phyloP scores from a whole-genome alignment of 2,888 invertebrate genomes.

The Pseudoips prasinana region DNA sequence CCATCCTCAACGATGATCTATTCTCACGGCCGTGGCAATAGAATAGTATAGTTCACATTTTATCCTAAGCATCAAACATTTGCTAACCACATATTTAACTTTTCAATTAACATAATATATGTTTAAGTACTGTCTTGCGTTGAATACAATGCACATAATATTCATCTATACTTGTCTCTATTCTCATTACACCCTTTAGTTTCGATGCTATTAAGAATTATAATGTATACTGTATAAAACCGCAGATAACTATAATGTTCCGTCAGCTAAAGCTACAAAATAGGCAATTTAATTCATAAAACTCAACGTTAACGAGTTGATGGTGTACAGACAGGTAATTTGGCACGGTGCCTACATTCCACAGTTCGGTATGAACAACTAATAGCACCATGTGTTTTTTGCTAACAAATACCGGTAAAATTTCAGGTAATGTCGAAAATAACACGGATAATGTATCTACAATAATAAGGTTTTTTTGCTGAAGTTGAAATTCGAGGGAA shows the following conservation, averaged over 20 bases:
- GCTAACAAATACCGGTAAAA: slow-evolving; percentile 46
- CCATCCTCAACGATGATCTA: too few relatives aligned
- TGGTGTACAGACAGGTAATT: slow-evolving; percentile 54
- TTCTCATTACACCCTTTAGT: slow-evolving; percentile 15
- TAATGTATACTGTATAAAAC: slow-evolving; percentile 12
- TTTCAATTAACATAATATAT: slow-evolving; percentile 38
- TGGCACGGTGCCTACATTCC: slow-evolving; percentile 69
- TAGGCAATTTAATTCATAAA: slow-evolving; percentile 56
- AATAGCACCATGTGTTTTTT: slow-evolving; percentile 55
- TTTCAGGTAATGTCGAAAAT: slow-evolving; percentile 57
- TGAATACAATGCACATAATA: slow-evolving; percentile 26
- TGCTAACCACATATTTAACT: slow-evolving; percentile 39
- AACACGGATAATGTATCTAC: slow-evolving; percentile 36
- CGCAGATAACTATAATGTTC: slow-evolving; percentile 17
- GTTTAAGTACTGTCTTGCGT: slow-evolving; percentile 22
- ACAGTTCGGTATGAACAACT: slow-evolving; percentile 44
- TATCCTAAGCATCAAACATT: slow-evolving; percentile 44
- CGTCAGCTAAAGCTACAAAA: slow-evolving; percentile 32
- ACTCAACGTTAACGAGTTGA: slow-evolving; percentile 48
- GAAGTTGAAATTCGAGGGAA: slow-evolving; percentile 15
- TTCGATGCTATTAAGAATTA: slow-evolving; percentile 13
- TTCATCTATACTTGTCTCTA: slow-evolving; percentile 5
- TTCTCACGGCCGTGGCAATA: slow-evolving; percentile 31
- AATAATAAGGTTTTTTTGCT: slow-evolving; percentile 15
- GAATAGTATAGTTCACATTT: slow-evolving; percentile 46